Percentiles rank a stretch among this genome's conserved stretches.
phyloP scores from a whole-genome alignment of 1,140 invertebrate species.

The Episyrphus balteatus region DNA sequence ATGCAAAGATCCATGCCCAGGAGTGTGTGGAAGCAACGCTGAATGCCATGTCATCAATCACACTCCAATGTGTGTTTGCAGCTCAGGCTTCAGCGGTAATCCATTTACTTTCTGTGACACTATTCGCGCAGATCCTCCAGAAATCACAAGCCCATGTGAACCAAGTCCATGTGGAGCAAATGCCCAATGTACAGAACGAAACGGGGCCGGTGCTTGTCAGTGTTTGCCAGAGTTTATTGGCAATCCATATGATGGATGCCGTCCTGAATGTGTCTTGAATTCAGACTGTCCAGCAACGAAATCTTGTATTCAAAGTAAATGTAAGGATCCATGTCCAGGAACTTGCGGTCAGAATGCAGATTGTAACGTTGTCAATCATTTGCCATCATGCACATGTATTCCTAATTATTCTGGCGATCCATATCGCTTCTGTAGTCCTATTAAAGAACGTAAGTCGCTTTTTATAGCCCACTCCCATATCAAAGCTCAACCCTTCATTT shows the following conservation, averaged over 20 bases:
- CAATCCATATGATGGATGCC: slow-evolving; percentile 62
- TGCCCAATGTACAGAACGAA: slow-evolving; percentile 47
- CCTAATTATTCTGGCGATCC: slow-evolving; percentile 58
- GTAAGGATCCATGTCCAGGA: slow-evolving; percentile 63
- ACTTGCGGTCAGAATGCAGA: slow-evolving; percentile 62
- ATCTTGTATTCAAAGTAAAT: slow-evolving; percentile 61
- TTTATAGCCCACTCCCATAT: not conserved
- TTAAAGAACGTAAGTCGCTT: slow-evolving; percentile 47
- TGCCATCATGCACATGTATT: slow-evolving; percentile 58
- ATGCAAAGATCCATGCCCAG: slow-evolving; percentile 47
- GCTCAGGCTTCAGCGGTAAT: slow-evolving; percentile 54
- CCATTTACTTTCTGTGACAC: slow-evolving; percentile 50
- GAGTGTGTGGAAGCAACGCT: slow-evolving; percentile 50
- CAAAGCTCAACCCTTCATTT: not conserved
- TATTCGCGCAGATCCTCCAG: slow-evolving; percentile 40
- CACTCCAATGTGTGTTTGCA: slow-evolving; percentile 53
- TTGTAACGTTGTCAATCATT: slow-evolving; percentile 61
- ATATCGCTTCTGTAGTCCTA: slow-evolving; percentile 45
- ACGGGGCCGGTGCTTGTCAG: slow-evolving; percentile 54
- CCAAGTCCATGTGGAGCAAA: slow-evolving; percentile 50
- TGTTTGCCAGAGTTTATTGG: slow-evolving; percentile 58
- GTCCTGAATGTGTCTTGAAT: slow-evolving; percentile 62
- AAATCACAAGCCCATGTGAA: slow-evolving; percentile 39
- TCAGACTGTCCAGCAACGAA: slow-evolving; percentile 56
- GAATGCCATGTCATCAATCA: slow-evolving; percentile 54